Evolutionary conservation across 1,140 invertebrate species (phyloP).

Genomic region (Odontomachus brunneus): DNA sequence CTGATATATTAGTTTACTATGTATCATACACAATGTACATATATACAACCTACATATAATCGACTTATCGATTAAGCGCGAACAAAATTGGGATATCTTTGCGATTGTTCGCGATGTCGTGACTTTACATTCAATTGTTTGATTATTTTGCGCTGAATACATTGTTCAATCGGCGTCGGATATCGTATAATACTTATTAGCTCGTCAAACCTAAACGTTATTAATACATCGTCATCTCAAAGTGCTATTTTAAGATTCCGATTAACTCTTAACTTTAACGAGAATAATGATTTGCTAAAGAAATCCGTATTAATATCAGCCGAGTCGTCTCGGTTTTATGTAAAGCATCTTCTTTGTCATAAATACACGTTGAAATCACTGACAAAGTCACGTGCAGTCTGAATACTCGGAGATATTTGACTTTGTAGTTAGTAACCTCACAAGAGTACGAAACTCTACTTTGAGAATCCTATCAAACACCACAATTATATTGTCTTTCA

Average conservation of each 20-base stretch:
- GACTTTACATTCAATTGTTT: not conserved
- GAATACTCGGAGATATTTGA: no score
- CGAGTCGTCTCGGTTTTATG: conserved; percentile 1
- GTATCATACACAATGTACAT: conserved; percentile 85
- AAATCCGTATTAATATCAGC: conserved; percentile 23
- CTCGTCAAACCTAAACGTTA: not conserved
- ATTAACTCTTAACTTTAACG: conserved; percentile 10
- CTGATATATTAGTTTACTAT: conserved; percentile 84
- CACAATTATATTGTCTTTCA: not conserved
- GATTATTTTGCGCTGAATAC: not conserved
- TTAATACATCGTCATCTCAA: not conserved
- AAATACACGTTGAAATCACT: no score
- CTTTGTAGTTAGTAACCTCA: not conserved
- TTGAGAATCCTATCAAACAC: conserved; percentile 23
- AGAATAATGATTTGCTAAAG: conserved; percentile 31
- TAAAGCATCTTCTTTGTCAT: no score
- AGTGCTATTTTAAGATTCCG: not conserved
- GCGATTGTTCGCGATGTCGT: conserved; percentile 38
- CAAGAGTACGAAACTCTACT: conserved; percentile 1
- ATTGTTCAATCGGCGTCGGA: not conserved
- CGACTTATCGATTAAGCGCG: conserved; percentile 55
- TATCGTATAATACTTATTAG: conserved; percentile 18
- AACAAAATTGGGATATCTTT: conserved; percentile 50
- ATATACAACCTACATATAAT: conserved; percentile 80
- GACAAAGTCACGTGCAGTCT: no score